Evolutionary conservation across 2,113 vertebrate species (phyloP).

Genomic region (Catagonus wagneri): DNA sequence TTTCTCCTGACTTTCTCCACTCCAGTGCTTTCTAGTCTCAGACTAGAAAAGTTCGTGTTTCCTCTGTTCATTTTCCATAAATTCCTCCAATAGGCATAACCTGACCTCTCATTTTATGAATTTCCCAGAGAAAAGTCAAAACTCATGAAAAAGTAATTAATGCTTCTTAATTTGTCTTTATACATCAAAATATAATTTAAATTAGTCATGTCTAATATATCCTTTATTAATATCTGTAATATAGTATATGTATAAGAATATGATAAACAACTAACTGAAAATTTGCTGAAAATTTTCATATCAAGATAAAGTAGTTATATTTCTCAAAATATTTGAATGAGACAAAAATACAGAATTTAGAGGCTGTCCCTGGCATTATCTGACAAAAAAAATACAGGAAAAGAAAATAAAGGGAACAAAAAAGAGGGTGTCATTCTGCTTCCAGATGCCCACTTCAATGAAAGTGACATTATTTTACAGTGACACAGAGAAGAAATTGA

Average conservation of each 20-base stretch:
- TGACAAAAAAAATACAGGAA: background rate
- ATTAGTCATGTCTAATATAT: background rate
- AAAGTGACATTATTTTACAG: background rate
- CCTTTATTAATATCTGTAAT: background rate
- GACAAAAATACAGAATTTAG: background rate
- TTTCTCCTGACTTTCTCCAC: background rate
- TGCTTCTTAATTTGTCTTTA: background rate
- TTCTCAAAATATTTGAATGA: constrained; percentile 7
- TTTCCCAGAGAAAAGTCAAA: constrained; percentile 5
- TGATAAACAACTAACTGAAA: background rate
- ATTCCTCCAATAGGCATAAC: background rate
- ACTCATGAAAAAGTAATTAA: background rate
- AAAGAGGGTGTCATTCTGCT: background rate
- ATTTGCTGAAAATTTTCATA: background rate
- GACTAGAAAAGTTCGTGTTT: background rate
- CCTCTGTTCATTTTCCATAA: background rate
- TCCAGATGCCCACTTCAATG: background rate
- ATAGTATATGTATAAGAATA: background rate
- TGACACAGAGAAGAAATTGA: background rate
- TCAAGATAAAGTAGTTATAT: background rate
- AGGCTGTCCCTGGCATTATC: background rate
- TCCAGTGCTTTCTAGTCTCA: background rate
- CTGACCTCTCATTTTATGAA: background rate
- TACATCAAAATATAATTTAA: background rate
- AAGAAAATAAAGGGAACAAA: background rate